Evolutionary conservation across 2,888 invertebrate genomes (phyloP).

Genomic region (Gandaritis pyraliata): DNA sequence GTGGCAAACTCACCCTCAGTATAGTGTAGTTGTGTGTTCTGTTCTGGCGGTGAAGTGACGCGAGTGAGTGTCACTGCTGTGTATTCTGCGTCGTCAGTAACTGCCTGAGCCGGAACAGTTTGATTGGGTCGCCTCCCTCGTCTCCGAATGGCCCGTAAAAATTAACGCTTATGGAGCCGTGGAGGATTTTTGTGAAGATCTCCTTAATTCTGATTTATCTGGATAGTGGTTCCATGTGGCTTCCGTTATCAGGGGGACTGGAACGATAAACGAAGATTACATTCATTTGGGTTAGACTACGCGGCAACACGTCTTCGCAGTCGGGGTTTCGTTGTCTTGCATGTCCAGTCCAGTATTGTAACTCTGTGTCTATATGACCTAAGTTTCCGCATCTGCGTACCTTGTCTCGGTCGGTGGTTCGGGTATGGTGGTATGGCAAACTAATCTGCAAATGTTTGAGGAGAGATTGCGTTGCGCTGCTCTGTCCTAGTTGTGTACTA

Average conservation of each 20-base stretch:
- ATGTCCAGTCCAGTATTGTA: too few species aligned
- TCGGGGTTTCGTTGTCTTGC: too few species aligned
- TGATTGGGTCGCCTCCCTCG: conserved; percentile 27
- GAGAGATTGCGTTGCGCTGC: not conserved
- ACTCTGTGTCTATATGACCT: too few species aligned
- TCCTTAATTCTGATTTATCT: conserved; percentile 18
- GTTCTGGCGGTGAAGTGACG: not conserved
- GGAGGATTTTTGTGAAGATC: conserved; percentile 13
- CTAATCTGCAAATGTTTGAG: conserved; percentile 3
- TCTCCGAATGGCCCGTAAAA: conserved; percentile 16
- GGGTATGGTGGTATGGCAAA: not conserved
- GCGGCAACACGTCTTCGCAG: too few species aligned
- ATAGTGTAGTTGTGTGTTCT: too few species aligned
- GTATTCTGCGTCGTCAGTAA: not conserved
- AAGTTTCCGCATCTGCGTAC: too few species aligned
- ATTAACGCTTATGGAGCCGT: conserved; percentile 21
- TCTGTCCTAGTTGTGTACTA: not conserved
- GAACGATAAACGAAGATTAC: too few species aligned
- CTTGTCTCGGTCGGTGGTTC: too few species aligned
- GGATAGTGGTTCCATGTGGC: not conserved
- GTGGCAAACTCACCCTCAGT: too few species aligned
- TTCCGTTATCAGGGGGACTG: too few species aligned
- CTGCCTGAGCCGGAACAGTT: not conserved
- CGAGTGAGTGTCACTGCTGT: not conserved
- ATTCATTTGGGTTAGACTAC: too few species aligned